A percentile compares a stretch with the other conserved stretches of the same genome.
Evolutionary conservation across 2,113 vertebrate species (phyloP).

Genomic region (Lampris megalopsis): DNA sequence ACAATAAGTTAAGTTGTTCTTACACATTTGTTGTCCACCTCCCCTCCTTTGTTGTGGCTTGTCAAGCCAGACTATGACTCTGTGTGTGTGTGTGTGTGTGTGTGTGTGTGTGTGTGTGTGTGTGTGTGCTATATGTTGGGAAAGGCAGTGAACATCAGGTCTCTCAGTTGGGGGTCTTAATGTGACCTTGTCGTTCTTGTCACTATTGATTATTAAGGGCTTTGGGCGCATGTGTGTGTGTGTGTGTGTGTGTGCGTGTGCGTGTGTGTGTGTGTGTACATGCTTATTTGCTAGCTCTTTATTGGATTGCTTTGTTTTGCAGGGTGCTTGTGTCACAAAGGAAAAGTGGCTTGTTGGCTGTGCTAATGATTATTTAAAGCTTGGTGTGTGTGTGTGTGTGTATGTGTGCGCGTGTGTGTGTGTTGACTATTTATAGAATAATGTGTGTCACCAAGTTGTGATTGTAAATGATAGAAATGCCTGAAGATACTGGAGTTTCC

Average conservation of each 20-base stretch:
- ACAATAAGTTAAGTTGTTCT: too few relatives aligned
- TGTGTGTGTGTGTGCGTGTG: slow-evolving; percentile 22
- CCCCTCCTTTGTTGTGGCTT: too few relatives aligned
- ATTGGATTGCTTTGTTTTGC: slow-evolving; percentile 13
- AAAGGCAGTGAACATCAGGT: slow-evolving; percentile 26
- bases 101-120: slow-evolving; percentile 2
- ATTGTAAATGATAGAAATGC: neutral
- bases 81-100: neutral
- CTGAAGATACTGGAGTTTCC: neutral
- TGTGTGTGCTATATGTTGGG: neutral
- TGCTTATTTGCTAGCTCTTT: slow-evolving; percentile 4
- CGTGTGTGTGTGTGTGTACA: slow-evolving; percentile 19
- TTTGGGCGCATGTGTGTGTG: neutral
- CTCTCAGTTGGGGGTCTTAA: slow-evolving; percentile 33
- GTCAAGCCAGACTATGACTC: neutral
- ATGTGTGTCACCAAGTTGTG: neutral
- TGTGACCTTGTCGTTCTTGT: slow-evolving; percentile 44
- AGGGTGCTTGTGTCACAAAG: neutral
- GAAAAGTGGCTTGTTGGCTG: neutral
- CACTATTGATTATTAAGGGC: slow-evolving; percentile 47
- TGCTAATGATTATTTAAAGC: slow-evolving; percentile 21
- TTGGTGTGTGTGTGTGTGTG: neutral
- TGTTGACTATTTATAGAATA: neutral
- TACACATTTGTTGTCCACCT: too few relatives aligned
- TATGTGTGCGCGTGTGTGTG: slow-evolving; percentile 10